These are phyloP conservation scores for Perca flavescens DNA, from an alignment of 2,113 vertebrate species.

Conservation along the genomic window DNA sequence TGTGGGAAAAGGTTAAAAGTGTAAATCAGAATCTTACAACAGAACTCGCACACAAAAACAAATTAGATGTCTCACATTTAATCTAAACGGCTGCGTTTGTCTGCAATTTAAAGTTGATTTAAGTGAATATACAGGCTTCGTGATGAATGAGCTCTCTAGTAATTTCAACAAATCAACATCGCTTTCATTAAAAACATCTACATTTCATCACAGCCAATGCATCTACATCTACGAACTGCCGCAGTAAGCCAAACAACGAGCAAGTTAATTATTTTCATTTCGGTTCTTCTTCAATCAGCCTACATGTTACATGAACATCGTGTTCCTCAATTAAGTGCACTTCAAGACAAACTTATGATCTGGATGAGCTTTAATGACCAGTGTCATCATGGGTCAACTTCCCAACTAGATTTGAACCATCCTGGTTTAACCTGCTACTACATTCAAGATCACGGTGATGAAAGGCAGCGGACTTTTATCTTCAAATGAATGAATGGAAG, in stretches of 20 bases:
- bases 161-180: background rate
- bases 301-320: background rate
- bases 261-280: too few relatives aligned
- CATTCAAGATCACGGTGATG: too few relatives aligned
- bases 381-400: too few relatives aligned
- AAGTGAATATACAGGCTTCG: background rate
- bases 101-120: background rate
- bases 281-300: too few relatives aligned
- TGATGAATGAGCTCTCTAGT: background rate
- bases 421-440: too few relatives aligned
- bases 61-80: too few relatives aligned
- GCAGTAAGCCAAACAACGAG: too few relatives aligned
- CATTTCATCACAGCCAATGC: background rate
- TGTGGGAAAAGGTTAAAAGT: background rate
- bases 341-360: background rate
- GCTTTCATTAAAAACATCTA: background rate
- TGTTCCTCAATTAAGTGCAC: background rate
- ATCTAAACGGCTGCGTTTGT: background rate
- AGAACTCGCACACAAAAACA: background rate
- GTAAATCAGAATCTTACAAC: background rate
- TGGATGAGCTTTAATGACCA: background rate
- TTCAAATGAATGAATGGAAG: background rate
- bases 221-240: too few relatives aligned
- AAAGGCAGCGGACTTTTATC: background rate
- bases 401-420: background rate